A percentile compares a stretch with the other conserved stretches of the same genome.
Evolutionary conservation across 2,888 invertebrate species (phyloP).

Genomic region (Lepetodrilus schrolli): DNA sequence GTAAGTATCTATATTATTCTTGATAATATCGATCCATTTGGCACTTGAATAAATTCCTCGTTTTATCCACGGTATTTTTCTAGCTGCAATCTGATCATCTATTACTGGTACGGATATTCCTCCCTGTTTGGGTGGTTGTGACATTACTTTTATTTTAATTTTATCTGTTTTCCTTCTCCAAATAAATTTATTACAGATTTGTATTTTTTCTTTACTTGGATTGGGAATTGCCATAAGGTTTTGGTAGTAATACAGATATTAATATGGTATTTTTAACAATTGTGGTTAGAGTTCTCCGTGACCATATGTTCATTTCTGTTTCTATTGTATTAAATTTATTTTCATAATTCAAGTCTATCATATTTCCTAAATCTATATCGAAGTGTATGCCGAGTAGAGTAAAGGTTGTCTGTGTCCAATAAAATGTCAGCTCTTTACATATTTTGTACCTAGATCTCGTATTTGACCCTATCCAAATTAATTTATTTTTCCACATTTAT

Average conservation of each 20-base stretch:
- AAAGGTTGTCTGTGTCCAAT: too few relatives aligned
- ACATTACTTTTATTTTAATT: constrained; percentile 46
- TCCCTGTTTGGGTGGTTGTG: too few relatives aligned
- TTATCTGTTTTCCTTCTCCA: not conserved
- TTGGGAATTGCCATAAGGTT: not conserved
- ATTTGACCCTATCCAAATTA: not conserved
- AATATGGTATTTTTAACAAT: not conserved
- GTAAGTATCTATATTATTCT: too few relatives aligned
- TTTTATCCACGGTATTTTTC: too few relatives aligned
- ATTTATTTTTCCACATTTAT: too few relatives aligned
- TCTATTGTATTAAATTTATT: not conserved
- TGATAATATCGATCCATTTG: too few relatives aligned
- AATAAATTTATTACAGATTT: not conserved
- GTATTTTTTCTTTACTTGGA: not conserved
- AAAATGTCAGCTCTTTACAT: not conserved
- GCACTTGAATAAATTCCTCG: too few relatives aligned
- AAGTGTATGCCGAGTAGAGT: not conserved
- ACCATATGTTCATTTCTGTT: not conserved
- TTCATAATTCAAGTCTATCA: not conserved
- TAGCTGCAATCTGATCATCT: too few relatives aligned
- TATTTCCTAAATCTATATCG: not conserved
- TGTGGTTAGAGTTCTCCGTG: not conserved
- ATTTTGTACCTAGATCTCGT: not conserved
- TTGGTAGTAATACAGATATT: not conserved
- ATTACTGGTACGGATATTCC: too few relatives aligned